Percentiles rank a stretch among this genome's conserved stretches.
These are phyloP conservation scores for Helogale parvula DNA, from an alignment of 2,113 vertebrate species.

Conservation along the genomic window DNA sequence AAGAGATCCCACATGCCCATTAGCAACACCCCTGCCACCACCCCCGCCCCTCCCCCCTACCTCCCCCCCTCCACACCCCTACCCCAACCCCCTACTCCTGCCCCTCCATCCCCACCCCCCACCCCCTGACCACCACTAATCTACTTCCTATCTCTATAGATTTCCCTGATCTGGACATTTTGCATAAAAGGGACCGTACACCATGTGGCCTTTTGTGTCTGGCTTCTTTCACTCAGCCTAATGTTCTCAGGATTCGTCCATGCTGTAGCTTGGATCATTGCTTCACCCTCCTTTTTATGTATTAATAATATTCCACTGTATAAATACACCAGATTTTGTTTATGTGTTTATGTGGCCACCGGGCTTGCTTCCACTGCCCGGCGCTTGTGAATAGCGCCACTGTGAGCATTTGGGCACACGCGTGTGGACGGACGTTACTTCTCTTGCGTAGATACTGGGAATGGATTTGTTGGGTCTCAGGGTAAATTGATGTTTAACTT, in stretches of 20 bases:
- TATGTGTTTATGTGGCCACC: neutral
- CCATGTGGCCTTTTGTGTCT: neutral
- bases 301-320: neutral
- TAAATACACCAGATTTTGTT: neutral
- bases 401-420: neutral
- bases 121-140: neutral
- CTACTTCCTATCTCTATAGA: neutral
- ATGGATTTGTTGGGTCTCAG: neutral
- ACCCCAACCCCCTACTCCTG: neutral
- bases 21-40: neutral
- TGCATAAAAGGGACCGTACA: neutral
- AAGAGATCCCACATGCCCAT: too few relatives aligned
- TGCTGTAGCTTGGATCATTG: neutral
- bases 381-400: neutral
- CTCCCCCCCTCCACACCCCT: neutral
- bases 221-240: neutral
- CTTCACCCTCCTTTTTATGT: neutral
- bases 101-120: neutral
- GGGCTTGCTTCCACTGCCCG: neutral
- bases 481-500: neutral
- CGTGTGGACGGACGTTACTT: too few relatives aligned
- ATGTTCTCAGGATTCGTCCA: neutral
- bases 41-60: accelerated
- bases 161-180: neutral
- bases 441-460: neutral